Percentiles rank a stretch among this genome's conserved stretches.
phyloP scores from a whole-genome alignment of 2,888 invertebrate species.

The Latrodectus hesperus region DNA sequence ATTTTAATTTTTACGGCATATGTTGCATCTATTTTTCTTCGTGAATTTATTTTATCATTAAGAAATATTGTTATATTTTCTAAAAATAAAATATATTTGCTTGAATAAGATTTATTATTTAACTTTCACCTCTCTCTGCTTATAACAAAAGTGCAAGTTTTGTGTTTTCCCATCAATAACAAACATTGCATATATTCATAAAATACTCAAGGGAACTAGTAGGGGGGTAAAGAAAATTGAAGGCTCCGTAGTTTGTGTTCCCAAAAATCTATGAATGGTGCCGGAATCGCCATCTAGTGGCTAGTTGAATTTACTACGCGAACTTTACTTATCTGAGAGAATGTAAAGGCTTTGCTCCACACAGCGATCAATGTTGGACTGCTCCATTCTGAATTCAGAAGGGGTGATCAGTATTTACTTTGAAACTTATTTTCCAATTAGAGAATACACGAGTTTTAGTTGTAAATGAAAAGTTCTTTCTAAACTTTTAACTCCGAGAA shows the following conservation, averaged over 20 bases:
- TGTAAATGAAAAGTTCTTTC: too few species aligned
- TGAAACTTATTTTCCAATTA: conserved; percentile 8
- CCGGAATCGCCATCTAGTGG: conserved; percentile 15
- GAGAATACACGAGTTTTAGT: neutral
- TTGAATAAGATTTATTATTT: too few species aligned
- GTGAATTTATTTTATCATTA: too few species aligned
- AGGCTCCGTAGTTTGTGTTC: too few species aligned
- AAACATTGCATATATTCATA: neutral
- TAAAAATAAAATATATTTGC: too few species aligned
- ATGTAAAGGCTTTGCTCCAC: conserved; percentile 54
- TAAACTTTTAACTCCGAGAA: too few species aligned
- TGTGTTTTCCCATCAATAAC: neutral
- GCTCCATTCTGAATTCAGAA: conserved; percentile 37
- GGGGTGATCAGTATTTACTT: conserved; percentile 45
- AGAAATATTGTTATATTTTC: too few species aligned
- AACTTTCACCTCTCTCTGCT: too few species aligned
- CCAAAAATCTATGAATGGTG: conserved; percentile 52
- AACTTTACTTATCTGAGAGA: conserved; percentile 26
- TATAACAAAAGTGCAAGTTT: too few species aligned
- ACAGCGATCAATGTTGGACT: conserved; percentile 59
- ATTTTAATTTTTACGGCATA: too few species aligned
- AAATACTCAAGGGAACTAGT: neutral
- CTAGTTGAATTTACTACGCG: conserved; percentile 37
- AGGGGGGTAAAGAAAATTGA: neutral
- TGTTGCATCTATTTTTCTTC: too few species aligned